phyloP scores from a whole-genome alignment of 2,797 vertebrate species.

The Petrocephalus sullivani region DNA sequence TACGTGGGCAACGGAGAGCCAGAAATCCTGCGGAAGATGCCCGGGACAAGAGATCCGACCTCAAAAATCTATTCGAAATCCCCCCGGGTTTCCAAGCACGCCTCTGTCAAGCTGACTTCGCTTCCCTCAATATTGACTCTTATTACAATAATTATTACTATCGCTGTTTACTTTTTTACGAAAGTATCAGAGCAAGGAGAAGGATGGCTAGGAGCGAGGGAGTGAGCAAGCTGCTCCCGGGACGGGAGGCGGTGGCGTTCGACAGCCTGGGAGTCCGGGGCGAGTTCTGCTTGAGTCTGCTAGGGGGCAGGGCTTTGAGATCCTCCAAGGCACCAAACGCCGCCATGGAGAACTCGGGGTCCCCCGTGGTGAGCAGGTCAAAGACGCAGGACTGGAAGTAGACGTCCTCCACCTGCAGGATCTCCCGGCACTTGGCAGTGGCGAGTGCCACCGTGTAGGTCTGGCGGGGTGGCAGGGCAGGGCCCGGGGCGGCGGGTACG shows the following conservation, averaged over 20 bases:
- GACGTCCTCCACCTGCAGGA: constrained; percentile 72
- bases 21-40: constrained; percentile 48
- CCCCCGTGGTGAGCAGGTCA: constrained; percentile 73
- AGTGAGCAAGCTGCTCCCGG: constrained; percentile 26
- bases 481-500: constrained; percentile 44
- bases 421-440: constrained; percentile 68
- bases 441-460: constrained; percentile 67
- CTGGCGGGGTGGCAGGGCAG: constrained; percentile 53
- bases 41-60: constrained; percentile 24
- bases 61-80: constrained; percentile 1
- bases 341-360: constrained; percentile 73
- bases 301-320: constrained; percentile 69
- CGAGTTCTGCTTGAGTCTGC: constrained; percentile 65
- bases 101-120: constrained; percentile 56
- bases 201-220: constrained; percentile 43
- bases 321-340: constrained; percentile 72
- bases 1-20: not conserved
- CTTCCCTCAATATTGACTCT: constrained; percentile 38
- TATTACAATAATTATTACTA: constrained; percentile 23
- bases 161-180: constrained; percentile 40
- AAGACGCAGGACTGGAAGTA: constrained; percentile 81
- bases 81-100: constrained; percentile 35
- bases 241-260: constrained; percentile 31
- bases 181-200: constrained; percentile 56
- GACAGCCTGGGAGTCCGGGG: constrained; percentile 56